Conservation (phyloP, 2,797 vertebrate genomes). For the Rhynchonycteris naso region DNA sequence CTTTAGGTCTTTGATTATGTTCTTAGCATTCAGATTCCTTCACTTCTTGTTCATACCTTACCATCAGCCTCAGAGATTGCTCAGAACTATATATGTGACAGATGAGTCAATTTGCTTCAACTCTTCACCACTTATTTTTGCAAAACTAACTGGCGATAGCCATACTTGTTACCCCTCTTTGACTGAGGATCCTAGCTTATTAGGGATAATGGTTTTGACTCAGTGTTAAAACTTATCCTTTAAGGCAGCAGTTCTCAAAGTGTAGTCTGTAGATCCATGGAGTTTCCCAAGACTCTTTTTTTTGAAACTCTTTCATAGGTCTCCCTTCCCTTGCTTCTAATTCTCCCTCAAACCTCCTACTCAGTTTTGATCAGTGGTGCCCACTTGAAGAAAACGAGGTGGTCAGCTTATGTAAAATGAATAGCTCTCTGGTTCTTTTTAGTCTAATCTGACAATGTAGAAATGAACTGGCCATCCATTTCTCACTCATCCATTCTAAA, state of each 20-base stretch:
- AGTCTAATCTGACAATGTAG: not conserved
- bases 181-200: not conserved
- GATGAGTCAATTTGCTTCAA: not conserved
- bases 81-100: not conserved
- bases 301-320: not conserved
- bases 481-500: not conserved
- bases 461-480: not conserved
- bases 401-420: not conserved
- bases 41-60: not conserved
- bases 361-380: not conserved
- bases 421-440: not conserved
- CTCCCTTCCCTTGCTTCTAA: not conserved
- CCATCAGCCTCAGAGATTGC: not conserved
- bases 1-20: not conserved
- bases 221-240: conserved; percentile 47
- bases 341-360: not conserved
- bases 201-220: not conserved
- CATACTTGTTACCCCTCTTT: not conserved
- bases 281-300: not conserved
- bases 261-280: not conserved
- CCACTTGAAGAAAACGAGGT: not conserved
- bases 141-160: not conserved
- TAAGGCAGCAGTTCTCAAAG: not conserved
- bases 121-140: not conserved
- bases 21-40: not conserved